Conservation (phyloP, 2,888 invertebrate species). For the Perizoma flavofasciatum region DNA sequence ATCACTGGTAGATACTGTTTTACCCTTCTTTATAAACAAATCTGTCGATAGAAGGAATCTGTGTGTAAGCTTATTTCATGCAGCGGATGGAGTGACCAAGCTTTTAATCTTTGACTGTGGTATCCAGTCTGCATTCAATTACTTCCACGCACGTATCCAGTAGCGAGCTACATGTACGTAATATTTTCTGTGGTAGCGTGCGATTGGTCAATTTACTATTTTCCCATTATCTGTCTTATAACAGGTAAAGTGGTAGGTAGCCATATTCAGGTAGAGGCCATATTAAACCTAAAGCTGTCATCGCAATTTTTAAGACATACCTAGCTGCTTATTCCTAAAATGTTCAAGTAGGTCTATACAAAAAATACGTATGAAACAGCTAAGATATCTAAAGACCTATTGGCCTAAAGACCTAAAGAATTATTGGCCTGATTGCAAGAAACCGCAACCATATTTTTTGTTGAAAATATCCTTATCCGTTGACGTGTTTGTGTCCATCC, state of each 20-base stretch:
- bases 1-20: too few species aligned
- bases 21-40: too few species aligned
- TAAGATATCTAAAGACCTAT: too few species aligned
- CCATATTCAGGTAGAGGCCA: slow-evolving; percentile 10
- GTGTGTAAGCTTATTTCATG: too few species aligned
- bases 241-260: slow-evolving; percentile 17
- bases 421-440: neutral
- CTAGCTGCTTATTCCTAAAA: too few species aligned
- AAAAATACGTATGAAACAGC: too few species aligned
- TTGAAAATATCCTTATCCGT: neutral
- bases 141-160: slow-evolving; percentile 48
- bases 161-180: slow-evolving; percentile 36
- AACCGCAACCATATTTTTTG: neutral
- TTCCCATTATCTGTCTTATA: slow-evolving; percentile 41
- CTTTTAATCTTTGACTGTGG: slow-evolving; percentile 10
- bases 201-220: slow-evolving; percentile 68
- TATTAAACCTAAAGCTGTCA: slow-evolving; percentile 11
- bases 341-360: too few species aligned
- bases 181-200: slow-evolving; percentile 38
- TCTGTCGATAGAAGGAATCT: too few species aligned
- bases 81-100: neutral
- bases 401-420: too few species aligned
- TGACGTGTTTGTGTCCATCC: slow-evolving; percentile 1
- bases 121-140: slow-evolving; percentile 45
- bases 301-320: neutral